phyloP scores from a whole-genome alignment of 2,888 invertebrate genomes.

The Drosophila fulvimacula region DNA sequence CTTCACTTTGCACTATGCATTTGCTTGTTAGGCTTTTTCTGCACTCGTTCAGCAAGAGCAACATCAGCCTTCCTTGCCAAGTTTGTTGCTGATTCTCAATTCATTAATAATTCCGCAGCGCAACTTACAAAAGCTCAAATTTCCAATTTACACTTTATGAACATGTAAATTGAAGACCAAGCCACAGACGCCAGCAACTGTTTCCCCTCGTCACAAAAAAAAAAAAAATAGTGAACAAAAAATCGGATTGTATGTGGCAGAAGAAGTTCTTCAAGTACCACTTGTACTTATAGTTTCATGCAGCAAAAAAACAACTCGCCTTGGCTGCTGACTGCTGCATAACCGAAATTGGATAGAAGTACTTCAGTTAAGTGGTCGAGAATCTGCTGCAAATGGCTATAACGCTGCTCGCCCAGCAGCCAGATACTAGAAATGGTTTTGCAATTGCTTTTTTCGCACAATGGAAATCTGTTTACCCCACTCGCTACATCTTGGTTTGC shows the following conservation, averaged over 20 bases:
- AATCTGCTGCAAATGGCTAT: slow-evolving; percentile 58
- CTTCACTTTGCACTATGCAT: slow-evolving; percentile 40
- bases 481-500: slow-evolving; percentile 26
- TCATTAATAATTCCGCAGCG: slow-evolving; percentile 71
- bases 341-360: slow-evolving; percentile 61
- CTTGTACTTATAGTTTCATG: slow-evolving; percentile 29
- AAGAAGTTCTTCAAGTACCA: slow-evolving; percentile 25
- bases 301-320: slow-evolving; percentile 30
- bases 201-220: slow-evolving; percentile 9
- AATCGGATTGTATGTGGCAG: slow-evolving; percentile 16
- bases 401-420: slow-evolving; percentile 16
- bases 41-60: slow-evolving; percentile 3
- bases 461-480: slow-evolving; percentile 25
- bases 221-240: not conserved
- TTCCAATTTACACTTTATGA: slow-evolving; percentile 72
- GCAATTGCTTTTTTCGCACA: slow-evolving; percentile 41
- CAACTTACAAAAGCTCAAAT: slow-evolving; percentile 51
- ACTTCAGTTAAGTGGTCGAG: slow-evolving; percentile 53
- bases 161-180: slow-evolving; percentile 67
- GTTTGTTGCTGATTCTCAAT: slow-evolving; percentile 70
- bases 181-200: slow-evolving; percentile 37
- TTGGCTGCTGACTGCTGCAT: slow-evolving; percentile 45
- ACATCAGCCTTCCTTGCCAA: slow-evolving; percentile 22
- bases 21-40: slow-evolving; percentile 39
- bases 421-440: slow-evolving; percentile 21